These are phyloP conservation scores for Epinotia ramella DNA, from an alignment of 2,888 invertebrate species.

Conservation along the genomic window DNA sequence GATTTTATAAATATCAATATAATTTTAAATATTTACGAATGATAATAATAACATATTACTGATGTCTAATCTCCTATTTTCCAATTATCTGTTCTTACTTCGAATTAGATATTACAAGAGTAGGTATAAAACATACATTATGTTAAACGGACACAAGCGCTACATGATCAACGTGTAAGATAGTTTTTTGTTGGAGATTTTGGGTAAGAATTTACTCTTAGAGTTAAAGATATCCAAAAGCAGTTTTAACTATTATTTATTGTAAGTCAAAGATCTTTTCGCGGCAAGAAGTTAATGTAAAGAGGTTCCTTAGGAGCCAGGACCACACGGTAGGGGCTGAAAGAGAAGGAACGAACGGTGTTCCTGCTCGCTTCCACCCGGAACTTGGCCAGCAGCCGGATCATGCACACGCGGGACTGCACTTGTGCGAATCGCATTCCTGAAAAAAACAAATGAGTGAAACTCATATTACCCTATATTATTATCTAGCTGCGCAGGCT, in stretches of 20 bases:
- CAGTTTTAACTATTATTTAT: not conserved
- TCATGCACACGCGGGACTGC: slow-evolving; percentile 44
- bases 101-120: no score
- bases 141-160: no score
- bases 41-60: no score
- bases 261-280: not conserved
- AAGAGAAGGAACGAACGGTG: slow-evolving; percentile 14
- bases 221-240: not conserved
- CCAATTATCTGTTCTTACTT: no score
- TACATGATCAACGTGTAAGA: no score
- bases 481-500: no score
- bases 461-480: not conserved
- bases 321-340: slow-evolving; percentile 1
- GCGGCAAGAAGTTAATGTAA: slow-evolving; percentile 17
- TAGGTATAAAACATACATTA: no score
- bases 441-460: not conserved
- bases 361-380: slow-evolving; percentile 36
- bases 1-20: no score
- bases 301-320: not conserved
- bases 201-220: no score
- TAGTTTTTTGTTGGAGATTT: no score
- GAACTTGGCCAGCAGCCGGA: slow-evolving; percentile 47
- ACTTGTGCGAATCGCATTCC: slow-evolving; percentile 24
- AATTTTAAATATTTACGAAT: no score
- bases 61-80: no score